Conservation (phyloP, 2,888 invertebrate genomes). For the Myathropa florea region DNA sequence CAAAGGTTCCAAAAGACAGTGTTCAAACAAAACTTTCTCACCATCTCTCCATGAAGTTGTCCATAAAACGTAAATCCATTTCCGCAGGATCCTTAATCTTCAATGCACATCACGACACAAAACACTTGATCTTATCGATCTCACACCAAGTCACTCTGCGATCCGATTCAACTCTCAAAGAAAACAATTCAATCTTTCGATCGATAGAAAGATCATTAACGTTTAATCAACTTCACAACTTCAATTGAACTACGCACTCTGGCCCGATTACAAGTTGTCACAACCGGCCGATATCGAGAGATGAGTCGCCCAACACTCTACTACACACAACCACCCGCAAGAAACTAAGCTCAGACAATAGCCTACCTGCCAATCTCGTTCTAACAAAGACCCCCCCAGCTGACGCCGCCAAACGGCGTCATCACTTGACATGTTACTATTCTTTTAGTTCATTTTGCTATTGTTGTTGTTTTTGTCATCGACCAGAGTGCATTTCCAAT, state of each 20-base stretch:
- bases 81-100: not conserved
- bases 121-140: not conserved
- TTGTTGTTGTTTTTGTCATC: conserved; percentile 21
- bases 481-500: conserved; percentile 31
- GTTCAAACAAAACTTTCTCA: not conserved
- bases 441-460: not conserved
- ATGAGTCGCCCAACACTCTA: not conserved
- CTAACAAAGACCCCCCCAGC: conserved; percentile 42
- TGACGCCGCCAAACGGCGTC: not conserved
- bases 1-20: too few relatives aligned
- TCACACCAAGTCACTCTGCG: not conserved
- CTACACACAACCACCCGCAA: conserved; percentile 22
- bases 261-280: not conserved
- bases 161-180: too few relatives aligned
- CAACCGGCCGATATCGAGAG: conserved; percentile 10
- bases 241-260: conserved; percentile 44
- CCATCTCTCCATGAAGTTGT: conserved; percentile 62
- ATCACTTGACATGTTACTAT: conserved; percentile 10
- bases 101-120: not conserved
- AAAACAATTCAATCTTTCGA: not conserved
- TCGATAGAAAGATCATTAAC: not conserved
- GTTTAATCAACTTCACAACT: conserved; percentile 51
- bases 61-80: conserved; percentile 67
- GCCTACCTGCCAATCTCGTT: conserved; percentile 52
- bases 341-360: conserved; percentile 42